Evolutionary conservation across 1,140 invertebrate species (phyloP).

Genomic region (Procambarus clarkii): DNA sequence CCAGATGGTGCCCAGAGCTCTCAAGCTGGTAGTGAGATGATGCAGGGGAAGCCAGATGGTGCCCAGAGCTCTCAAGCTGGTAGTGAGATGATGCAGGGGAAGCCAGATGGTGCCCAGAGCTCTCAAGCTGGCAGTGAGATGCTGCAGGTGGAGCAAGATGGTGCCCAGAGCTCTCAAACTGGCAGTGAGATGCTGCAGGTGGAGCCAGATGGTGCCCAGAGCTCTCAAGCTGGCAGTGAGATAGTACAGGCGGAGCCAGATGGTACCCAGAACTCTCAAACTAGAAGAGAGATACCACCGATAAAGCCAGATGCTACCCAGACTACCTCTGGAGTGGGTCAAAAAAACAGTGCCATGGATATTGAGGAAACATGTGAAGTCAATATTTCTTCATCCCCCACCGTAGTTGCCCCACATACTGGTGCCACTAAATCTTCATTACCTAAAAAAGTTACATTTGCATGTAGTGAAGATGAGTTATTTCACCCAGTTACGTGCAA

Average conservation of each 20-base stretch:
- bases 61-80: too few relatives aligned
- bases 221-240: too few relatives aligned
- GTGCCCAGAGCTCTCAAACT: neutral
- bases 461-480: constrained; percentile 73
- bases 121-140: neutral
- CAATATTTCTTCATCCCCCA: neutral
- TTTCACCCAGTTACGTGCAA: constrained; percentile 80
- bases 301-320: neutral
- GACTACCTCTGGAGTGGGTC: too few relatives aligned
- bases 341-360: neutral
- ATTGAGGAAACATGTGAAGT: neutral
- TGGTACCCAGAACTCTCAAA: too few relatives aligned
- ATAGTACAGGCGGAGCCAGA: too few relatives aligned
- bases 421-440: neutral
- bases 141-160: neutral
- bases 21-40: too few relatives aligned
- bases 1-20: too few relatives aligned
- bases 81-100: too few relatives aligned
- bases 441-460: neutral
- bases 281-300: neutral
- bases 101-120: neutral
- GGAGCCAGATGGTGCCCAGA: too few relatives aligned
- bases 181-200: too few relatives aligned
- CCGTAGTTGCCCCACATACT: neutral
- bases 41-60: too few relatives aligned